Evolutionary conservation across 2,888 invertebrate species (phyloP).

Genomic region (Caenorhabditis zanzibari): DNA sequence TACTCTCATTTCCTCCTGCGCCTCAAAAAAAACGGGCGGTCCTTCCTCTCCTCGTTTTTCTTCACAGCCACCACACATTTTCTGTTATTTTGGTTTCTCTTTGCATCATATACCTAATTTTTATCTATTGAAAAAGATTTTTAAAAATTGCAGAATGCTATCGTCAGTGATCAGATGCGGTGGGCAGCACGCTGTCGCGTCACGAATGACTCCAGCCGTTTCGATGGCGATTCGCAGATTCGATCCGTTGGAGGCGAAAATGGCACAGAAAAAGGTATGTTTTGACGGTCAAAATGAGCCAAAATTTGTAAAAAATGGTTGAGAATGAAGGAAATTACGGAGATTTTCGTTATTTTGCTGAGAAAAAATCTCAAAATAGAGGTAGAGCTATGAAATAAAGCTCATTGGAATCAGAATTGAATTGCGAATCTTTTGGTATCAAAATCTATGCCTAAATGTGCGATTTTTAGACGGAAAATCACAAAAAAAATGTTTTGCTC

Average conservation of each 20-base stretch:
- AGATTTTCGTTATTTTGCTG: too few species aligned
- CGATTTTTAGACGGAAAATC: too few species aligned
- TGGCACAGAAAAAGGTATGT: conserved; percentile 62
- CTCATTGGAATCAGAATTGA: not conserved
- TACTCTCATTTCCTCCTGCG: conserved; percentile 28
- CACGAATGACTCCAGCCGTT: conserved; percentile 52
- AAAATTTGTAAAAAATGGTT: not conserved
- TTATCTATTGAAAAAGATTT: not conserved
- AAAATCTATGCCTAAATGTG: not conserved
- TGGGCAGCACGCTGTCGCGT: conserved; percentile 31
- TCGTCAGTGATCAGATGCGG: conserved; percentile 45
- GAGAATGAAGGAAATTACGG: too few species aligned
- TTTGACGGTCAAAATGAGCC: not conserved
- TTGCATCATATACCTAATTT: conserved; percentile 4
- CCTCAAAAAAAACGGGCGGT: conserved; percentile 53
- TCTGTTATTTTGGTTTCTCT: not conserved
- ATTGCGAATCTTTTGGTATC: not conserved
- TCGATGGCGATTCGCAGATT: conserved; percentile 54
- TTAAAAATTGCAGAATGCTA: conserved; percentile 31
- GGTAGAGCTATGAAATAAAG: too few species aligned
- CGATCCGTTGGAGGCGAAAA: conserved; percentile 66
- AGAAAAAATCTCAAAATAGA: too few species aligned
- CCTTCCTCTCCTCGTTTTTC: conserved; percentile 5
- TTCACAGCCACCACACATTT: not conserved
- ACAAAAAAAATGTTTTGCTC: too few species aligned